Base-by-base conservation (phyloP, 2,113 vertebrate species). In the Paramisgurnus dabryanus region DNA sequence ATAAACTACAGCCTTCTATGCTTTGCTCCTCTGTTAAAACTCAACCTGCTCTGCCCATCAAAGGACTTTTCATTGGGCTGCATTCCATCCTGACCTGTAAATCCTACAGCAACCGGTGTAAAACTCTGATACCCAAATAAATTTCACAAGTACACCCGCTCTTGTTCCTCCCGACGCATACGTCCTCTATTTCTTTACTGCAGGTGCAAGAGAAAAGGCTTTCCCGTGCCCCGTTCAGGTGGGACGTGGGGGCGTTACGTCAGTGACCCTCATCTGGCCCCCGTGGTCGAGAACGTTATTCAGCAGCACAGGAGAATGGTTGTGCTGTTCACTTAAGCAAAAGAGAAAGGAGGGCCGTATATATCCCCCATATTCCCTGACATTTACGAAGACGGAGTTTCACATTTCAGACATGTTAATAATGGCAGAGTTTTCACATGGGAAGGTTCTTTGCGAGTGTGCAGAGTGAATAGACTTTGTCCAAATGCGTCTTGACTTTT, bases 51-150 rank as follows among this genome's bases (percentile, higher is more conserved):
- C 76, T 76, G 84, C 39, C 74, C 89, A 91, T 91, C 89, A 92
- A 91, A 92, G 90, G 71, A 18, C 78, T 81, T 90, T 92, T 90
- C 88, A 91, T 87, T 89, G 87, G 83, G 79, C 82, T 81, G 67
- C 89, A 92, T 92, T 93, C 89, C 90, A 88, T 80, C 87, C 81
- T 49, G 72, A 92, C 88, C 90, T 86, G 86, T 91, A 91, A 92
- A 92, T 92, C 89, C 89, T 88, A 85, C 73, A 81, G 88, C 87
- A 90, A 91, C 86, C 78, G 67, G 79, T 79, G 84, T 90, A 88
- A 94, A 90, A 92, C 86, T 76, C 83, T 81, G 67, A 89, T 88
- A 88, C 84, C 80, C 88, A 92, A 89, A 92, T 90, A 90, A 91
- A 91, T 90, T 88, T 89, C 86, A 88, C 87, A 85, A 87, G 82